Evolutionary conservation across 2,888 invertebrate genomes (phyloP).

Genomic region (Linnaemya vulpina): DNA sequence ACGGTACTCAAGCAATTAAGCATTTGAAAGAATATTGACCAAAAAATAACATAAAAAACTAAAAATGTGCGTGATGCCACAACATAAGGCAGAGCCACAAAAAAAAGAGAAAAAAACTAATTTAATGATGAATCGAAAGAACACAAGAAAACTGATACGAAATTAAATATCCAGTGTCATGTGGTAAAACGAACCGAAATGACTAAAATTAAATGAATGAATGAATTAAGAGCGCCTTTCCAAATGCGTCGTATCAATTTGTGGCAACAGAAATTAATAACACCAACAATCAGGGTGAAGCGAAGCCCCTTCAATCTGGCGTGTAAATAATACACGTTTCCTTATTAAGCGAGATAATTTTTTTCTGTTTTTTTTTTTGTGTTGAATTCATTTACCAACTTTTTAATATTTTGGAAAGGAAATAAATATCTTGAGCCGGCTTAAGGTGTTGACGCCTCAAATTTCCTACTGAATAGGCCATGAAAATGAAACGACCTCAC

Average conservation of each 20-base stretch:
- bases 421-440: conserved; percentile 77
- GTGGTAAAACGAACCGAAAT: conserved; percentile 65
- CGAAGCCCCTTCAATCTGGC: neutral
- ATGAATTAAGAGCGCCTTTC: conserved; percentile 66
- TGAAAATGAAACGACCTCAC: conserved; percentile 76
- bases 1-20: conserved; percentile 78
- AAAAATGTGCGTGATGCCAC: conserved; percentile 79
- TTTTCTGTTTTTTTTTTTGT: no score
- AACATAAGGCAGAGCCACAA: conserved; percentile 78
- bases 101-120: conserved; percentile 37
- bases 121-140: conserved; percentile 70
- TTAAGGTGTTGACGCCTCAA: conserved; percentile 81
- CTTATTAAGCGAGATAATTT: conserved; percentile 54
- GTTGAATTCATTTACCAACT: conserved; percentile 54
- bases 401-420: conserved; percentile 35
- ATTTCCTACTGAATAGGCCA: conserved; percentile 74
- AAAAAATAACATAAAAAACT: no score
- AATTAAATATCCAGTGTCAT: conserved; percentile 76
- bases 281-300: neutral
- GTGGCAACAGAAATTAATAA: conserved; percentile 7
- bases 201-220: conserved; percentile 51
- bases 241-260: conserved; percentile 61
- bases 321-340: conserved; percentile 67
- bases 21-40: conserved; percentile 74
- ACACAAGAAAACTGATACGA: conserved; percentile 42